A percentile compares a stretch with the other conserved stretches of the same genome.
These are phyloP conservation scores for Mesorhabditis sp. DNA, from an alignment of 2,888 invertebrate genomes.

Conservation along the genomic window DNA sequence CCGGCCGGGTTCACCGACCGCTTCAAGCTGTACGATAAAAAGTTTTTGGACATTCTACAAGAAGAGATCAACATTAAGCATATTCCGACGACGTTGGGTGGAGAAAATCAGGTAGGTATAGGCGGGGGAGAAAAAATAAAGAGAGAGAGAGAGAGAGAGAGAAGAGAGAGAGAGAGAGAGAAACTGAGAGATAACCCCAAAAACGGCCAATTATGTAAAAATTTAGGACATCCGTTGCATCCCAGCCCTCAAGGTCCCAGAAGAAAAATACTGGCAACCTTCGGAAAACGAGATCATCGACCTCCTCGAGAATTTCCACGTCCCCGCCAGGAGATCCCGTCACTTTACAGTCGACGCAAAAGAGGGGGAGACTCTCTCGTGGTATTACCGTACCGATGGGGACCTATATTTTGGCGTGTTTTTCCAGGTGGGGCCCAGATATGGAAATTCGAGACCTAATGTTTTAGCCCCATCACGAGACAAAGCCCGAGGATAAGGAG, in stretches of 20 bases:
- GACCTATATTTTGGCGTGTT: conserved; percentile 56
- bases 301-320: conserved; percentile 44
- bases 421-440: conserved; percentile 22
- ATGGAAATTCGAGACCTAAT: background rate
- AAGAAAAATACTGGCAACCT: conserved; percentile 45
- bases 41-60: conserved; percentile 42
- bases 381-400: conserved; percentile 56
- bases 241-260: conserved; percentile 41
- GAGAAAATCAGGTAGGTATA: conserved; percentile 39
- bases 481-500: conserved; percentile 23
- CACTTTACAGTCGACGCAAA: conserved; percentile 41
- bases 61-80: conserved; percentile 45
- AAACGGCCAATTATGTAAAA: background rate
- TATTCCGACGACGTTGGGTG: conserved; percentile 54
- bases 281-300: conserved; percentile 31
- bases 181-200: background rate
- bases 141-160: background rate
- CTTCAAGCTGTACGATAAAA: conserved; percentile 51
- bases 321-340: conserved; percentile 45
- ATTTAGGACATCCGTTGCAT: conserved; percentile 46
- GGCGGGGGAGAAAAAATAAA: too few relatives aligned
- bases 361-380: conserved; percentile 35
- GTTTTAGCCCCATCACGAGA: conserved; percentile 16
- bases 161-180: background rate
- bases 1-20: conserved; percentile 54